These are phyloP conservation scores for Piscicola geometra DNA, from an alignment of 2,888 invertebrate species.

Conservation along the genomic window DNA sequence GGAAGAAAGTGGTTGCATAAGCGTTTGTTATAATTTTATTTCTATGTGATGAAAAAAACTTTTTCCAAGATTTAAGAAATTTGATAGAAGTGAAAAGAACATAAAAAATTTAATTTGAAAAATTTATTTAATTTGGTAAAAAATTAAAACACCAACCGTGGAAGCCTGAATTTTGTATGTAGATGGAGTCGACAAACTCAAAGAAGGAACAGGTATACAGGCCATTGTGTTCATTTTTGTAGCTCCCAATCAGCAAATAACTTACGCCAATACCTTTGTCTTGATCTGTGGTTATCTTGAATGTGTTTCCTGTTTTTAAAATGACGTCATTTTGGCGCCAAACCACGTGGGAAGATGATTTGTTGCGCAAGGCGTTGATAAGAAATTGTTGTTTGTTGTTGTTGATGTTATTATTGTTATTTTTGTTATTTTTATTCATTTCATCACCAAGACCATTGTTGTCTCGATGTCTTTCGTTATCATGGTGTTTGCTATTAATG, in stretches of 20 bases:
- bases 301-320: neutral
- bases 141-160: neutral
- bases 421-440: too few relatives aligned
- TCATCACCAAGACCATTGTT: too few relatives aligned
- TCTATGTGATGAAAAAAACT: too few relatives aligned
- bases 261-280: neutral
- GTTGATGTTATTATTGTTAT: too few relatives aligned
- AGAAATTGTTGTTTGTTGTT: neutral
- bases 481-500: too few relatives aligned
- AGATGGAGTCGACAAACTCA: neutral
- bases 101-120: too few relatives aligned
- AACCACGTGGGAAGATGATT: constrained; percentile 3
- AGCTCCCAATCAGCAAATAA: neutral
- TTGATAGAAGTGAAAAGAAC: too few relatives aligned
- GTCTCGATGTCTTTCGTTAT: too few relatives aligned
- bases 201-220: constrained; percentile 6
- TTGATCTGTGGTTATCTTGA: neutral
- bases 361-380: neutral
- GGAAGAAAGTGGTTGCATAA: too few relatives aligned
- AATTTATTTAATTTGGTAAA: too few relatives aligned
- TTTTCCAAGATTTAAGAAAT: too few relatives aligned
- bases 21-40: too few relatives aligned
- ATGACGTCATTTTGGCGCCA: constrained; percentile 2
- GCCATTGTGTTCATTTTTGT: constrained; percentile 2
- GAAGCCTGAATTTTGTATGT: neutral